Evolutionary conservation across 1,140 invertebrate genomes (phyloP).

Genomic region (Trichoplusia ni): DNA sequence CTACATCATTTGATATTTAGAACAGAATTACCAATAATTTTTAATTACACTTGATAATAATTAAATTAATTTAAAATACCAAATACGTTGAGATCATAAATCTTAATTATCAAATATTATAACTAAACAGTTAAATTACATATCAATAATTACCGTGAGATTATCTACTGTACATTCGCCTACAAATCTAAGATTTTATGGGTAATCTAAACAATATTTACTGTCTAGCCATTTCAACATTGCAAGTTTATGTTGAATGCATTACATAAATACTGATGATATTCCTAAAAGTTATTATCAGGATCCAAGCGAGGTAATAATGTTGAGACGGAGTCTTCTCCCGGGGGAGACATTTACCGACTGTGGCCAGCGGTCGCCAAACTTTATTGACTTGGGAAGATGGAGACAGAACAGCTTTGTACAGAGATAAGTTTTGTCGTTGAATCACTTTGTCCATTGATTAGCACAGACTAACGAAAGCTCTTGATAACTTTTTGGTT

Average conservation of each 20-base stretch:
- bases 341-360: constrained; percentile 39
- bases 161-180: neutral
- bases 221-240: neutral
- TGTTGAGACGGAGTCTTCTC: constrained; percentile 23
- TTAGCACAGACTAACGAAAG: constrained; percentile 8
- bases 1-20: too few species aligned
- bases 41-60: too few species aligned
- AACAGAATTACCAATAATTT: too few species aligned
- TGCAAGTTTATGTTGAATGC: too few species aligned
- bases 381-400: constrained; percentile 19
- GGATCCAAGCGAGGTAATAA: constrained; percentile 16
- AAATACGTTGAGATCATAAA: neutral
- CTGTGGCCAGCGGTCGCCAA: constrained; percentile 32
- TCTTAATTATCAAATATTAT: too few species aligned
- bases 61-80: too few species aligned
- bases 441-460: constrained; percentile 13
- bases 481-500: constrained; percentile 4
- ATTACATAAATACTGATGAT: constrained; percentile 14
- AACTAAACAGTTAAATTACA: too few species aligned
- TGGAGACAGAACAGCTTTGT: neutral
- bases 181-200: too few species aligned
- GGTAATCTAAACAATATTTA: neutral
- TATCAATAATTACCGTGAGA: too few species aligned
- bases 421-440: constrained; percentile 1
- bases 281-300: too few species aligned